A percentile compares a stretch with the other conserved stretches of the same genome.
These are phyloP conservation scores for Acrossocheilus wenchowensis DNA, from an alignment of 2,797 vertebrate genomes.

Conservation along the genomic window DNA sequence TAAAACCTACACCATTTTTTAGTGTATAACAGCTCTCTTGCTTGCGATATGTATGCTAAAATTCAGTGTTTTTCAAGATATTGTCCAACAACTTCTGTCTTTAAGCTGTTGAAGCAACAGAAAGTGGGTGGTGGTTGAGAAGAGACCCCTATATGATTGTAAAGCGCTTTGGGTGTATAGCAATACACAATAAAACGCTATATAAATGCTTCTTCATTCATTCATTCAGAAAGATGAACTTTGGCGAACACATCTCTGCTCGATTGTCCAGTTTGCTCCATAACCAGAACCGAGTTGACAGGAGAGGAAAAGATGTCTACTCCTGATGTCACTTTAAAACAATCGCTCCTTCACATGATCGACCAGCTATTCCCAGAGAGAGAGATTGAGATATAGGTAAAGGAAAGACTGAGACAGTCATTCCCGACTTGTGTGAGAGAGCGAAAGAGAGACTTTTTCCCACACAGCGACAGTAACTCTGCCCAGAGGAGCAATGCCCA, in stretches of 20 bases:
- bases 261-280: not conserved
- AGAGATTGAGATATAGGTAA: conserved; percentile 51
- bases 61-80: not conserved
- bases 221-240: not conserved
- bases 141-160: too few species aligned
- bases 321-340: conserved; percentile 26
- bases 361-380: conserved; percentile 37
- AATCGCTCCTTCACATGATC: conserved; percentile 26
- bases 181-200: too few species aligned
- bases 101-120: not conserved
- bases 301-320: conserved; percentile 27
- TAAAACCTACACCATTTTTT: not conserved
- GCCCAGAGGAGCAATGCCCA: conserved; percentile 76
- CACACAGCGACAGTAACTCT: conserved; percentile 76
- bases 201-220: too few species aligned
- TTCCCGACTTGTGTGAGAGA: not conserved
- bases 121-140: not conserved
- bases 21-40: not conserved
- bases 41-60: not conserved
- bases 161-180: too few species aligned
- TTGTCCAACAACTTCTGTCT: not conserved
- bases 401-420: conserved; percentile 37
- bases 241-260: not conserved
- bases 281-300: conserved; percentile 29
- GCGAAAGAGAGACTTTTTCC: conserved; percentile 67